phyloP scores from a whole-genome alignment of 2,888 invertebrate genomes.

The Nasonia oneida region DNA sequence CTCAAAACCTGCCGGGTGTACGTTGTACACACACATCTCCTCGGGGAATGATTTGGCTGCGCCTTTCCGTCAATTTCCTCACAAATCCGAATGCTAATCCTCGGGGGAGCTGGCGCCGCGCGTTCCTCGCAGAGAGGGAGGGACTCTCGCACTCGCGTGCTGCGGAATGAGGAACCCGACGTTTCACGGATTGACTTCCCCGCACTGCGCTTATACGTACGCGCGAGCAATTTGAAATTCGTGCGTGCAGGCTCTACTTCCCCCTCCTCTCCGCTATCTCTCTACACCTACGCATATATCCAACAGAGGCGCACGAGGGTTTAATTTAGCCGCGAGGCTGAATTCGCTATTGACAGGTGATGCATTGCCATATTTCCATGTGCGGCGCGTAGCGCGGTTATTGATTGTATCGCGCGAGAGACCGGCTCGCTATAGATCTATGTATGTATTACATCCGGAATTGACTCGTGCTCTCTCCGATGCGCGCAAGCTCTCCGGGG shows the following conservation, averaged over 20 bases:
- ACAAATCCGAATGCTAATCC: slow-evolving; percentile 60
- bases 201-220: background rate
- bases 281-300: too few relatives aligned
- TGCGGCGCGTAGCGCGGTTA: background rate
- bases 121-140: background rate
- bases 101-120: slow-evolving; percentile 1
- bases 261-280: background rate
- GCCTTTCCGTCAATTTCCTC: slow-evolving; percentile 54
- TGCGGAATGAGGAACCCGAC: slow-evolving; percentile 56
- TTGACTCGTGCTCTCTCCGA: slow-evolving; percentile 15
- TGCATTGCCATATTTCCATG: background rate
- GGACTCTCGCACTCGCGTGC: background rate
- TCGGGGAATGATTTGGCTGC: slow-evolving; percentile 19
- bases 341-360: slow-evolving; percentile 28
- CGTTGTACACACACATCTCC: background rate
- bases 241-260: background rate
- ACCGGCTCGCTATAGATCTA: slow-evolving; percentile 18
- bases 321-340: slow-evolving; percentile 7
- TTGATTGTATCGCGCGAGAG: slow-evolving; percentile 42
- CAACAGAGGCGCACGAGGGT: background rate
- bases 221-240: slow-evolving; percentile 42
- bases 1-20: background rate
- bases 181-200: slow-evolving; percentile 14
- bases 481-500: slow-evolving; percentile 7
- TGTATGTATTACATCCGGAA: slow-evolving; percentile 18